Base-by-base conservation (phyloP, 2,797 vertebrate species). In the Betta splendens region DNA sequence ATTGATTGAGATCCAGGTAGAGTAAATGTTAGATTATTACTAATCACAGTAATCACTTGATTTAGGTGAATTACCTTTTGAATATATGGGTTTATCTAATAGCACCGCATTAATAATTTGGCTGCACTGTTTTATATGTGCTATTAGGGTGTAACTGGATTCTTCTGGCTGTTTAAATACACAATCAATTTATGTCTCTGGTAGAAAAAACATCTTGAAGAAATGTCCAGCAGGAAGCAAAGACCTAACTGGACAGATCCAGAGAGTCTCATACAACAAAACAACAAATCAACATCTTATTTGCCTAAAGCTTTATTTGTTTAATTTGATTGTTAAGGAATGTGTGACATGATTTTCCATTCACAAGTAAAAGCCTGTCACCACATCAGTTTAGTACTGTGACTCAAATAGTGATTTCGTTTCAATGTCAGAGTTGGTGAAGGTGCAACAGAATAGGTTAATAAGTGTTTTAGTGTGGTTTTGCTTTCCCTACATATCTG, bases 221-320 rank as follows among this genome's bases (percentile, higher is more conserved):
- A 47, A 17, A 79, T 81, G 76, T 61, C 78, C 33, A 66, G 49
- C 64, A 76, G 84, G 33, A 88, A 71, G 49, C 43, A 86, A 26
- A 79, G 70, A 68, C 81, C 83, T 2, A 83, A 85, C 62, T 88
- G 84, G 84, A 85, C 86, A 13, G 84, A 88, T 28, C 57, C 79
- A 45, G 84, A 86, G 58, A 82, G 75, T 64, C 75, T 84, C 16
- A 63, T 87, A n/a, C n/a, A n/a, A n/a, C n/a, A n/a, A n/a, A n/a
- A n/a, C n/a, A n/a, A n/a, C n/a, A n/a, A n/a, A n/a, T n/a, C n/a
- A n/a, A n/a, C n/a, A n/a, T n/a, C n/a, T n/a, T n/a, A n/a, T n/a
- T n/a, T n/a, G n/a, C n/a, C n/a, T n/a, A n/a, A n/a, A n/a, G n/a
- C n/a, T n/a, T 66, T 45, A 65, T 26, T 61, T 54, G 3, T 50